These are phyloP conservation scores for Loxodonta africana DNA, from an alignment of 2,113 vertebrate species.

Conservation along the genomic window DNA sequence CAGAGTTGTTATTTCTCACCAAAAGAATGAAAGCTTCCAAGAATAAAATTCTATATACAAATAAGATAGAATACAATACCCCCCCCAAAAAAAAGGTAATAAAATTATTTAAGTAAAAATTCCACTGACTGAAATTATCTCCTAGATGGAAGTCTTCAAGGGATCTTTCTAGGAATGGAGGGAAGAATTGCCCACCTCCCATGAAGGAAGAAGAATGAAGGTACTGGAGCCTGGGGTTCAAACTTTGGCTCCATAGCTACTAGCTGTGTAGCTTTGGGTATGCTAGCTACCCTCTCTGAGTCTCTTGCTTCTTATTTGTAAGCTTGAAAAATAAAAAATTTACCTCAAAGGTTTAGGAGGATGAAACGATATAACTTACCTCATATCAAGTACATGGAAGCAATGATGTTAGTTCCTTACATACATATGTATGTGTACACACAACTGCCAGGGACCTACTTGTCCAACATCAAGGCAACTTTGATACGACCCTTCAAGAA, in stretches of 20 bases:
- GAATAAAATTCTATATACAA: conserved; percentile 22
- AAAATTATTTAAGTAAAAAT: conserved; percentile 36
- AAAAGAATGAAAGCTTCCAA: not conserved
- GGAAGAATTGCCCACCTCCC: not conserved
- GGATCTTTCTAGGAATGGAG: not conserved
- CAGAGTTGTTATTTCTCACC: conserved; percentile 1
- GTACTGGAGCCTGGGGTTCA: fast-evolving
- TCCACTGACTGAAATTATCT: not conserved
- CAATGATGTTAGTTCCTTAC: not conserved
- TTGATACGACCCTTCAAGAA: not conserved
- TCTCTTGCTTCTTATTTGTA: not conserved
- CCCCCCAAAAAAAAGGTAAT: too few relatives aligned
- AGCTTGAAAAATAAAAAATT: not conserved
- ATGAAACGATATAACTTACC: not conserved
- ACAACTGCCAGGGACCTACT: not conserved
- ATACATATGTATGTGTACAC: not conserved
- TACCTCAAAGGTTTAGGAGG: not conserved
- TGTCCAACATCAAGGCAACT: not conserved
- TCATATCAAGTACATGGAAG: not conserved
- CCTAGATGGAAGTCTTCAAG: not conserved
- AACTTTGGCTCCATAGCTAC: not conserved
- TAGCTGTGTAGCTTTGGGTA: not conserved
- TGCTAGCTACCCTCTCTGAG: not conserved
- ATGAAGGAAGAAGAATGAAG: not conserved
- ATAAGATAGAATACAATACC: conserved; percentile 21